Evolutionary conservation across 2,888 invertebrate genomes (phyloP), one percentile per base, ranked within the genome.

Genomic region (Trachelus tabidus): DNA sequence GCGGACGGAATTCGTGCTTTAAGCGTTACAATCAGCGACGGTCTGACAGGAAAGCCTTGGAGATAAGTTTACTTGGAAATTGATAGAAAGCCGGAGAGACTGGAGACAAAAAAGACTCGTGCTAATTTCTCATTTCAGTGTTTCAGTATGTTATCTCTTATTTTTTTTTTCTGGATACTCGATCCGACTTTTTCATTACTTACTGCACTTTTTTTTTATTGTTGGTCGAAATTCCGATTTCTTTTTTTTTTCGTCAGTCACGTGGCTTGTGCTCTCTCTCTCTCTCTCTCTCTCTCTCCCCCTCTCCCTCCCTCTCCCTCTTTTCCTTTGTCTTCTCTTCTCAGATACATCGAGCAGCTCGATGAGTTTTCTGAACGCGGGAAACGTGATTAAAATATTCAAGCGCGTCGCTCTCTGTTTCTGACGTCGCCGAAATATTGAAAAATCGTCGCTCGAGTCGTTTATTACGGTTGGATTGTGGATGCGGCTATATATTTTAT

Each of bases 391-490:
- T 23, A 31, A 71, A 71, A 71, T 71, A 71, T 34, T 71, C 31
- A 34, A 71, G 9, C 56, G 6, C 9, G 56, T 56, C 56, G 23
- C 23, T 56, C 6, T 56, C 6, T 23, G 56, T 23, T 23, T 15
- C 56, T 9, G 56, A 56, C 56, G 56, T 56, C 23, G 56, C 9
- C 56, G 23, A 56, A 56, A 9, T 23, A 56, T 56, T 56, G 23
- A 23, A 23, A 56, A 83, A 83, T 75, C 79, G 79, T 76, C 81
- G 80, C 81, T 82, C 73, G 9, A 15, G 56, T 6, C 6, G 9
- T 56, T 56, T 9, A 23, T 56, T 56, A 23, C 56, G 56, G 56
- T 23, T 23, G 23, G 6, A 56, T 56, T 56, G 56, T 56, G 56
- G 56, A 56, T 56, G 56, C 56, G 56, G 9, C 56, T 23, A 9